Conservation (phyloP, 2,888 invertebrate species). For the Tachina lurida region DNA sequence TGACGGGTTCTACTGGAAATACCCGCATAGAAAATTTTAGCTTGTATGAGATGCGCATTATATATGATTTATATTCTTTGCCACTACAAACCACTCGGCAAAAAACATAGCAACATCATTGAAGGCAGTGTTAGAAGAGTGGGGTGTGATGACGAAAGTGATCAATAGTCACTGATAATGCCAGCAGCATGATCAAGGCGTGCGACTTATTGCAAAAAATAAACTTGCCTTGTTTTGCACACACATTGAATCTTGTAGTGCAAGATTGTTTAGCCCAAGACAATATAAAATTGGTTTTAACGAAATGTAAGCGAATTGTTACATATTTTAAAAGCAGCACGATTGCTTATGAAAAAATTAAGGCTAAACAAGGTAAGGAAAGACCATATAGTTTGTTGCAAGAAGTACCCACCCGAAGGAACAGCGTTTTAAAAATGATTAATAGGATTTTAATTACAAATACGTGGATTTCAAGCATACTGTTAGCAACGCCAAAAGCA, state of each 20-base stretch:
- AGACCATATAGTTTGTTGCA: conserved; percentile 50
- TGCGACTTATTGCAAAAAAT: conserved; percentile 53
- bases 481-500: conserved; percentile 40
- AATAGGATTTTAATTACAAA: conserved; percentile 33
- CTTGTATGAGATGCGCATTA: no score
- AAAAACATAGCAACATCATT: conserved; percentile 42
- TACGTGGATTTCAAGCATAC: not conserved
- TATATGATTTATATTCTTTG: no score
- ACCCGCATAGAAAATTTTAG: no score
- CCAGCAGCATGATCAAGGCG: conserved; percentile 40
- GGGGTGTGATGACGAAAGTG: conserved; percentile 35
- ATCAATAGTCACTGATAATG: conserved; percentile 60
- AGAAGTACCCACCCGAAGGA: conserved; percentile 48
- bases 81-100: conserved; percentile 19
- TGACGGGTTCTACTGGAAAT: no score
- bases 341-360: conserved; percentile 57
- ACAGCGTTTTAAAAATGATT: conserved; percentile 42
- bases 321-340: conserved; percentile 2
- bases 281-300: no score
- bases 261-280: no score
- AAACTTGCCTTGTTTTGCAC: conserved; percentile 63
- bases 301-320: conserved; percentile 53
- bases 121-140: conserved; percentile 22
- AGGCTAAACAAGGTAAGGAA: conserved; percentile 41
- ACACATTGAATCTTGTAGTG: not conserved